Evolutionary conservation across 2,797 vertebrate genomes (phyloP), one percentile per base, ranked within the genome.

Genomic region (Oreonectes daqikongensis): DNA sequence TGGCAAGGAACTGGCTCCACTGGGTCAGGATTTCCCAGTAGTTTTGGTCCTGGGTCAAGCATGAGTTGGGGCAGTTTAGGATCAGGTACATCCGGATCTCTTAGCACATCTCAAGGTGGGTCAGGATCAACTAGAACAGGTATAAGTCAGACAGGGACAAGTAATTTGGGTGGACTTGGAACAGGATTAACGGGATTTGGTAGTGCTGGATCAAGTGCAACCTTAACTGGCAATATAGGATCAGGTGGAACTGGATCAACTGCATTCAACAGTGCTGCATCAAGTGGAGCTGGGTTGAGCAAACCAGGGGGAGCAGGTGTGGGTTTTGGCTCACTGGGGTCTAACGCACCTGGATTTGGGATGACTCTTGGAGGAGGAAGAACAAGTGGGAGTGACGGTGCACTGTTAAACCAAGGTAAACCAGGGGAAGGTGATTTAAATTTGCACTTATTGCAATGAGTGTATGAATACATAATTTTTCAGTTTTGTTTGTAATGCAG

Each of bases 391-490:
- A 28, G 1, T 18, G 80, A 75, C 15, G 28, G 10, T 2, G 20
- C 52, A 18, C 9, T 79, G 4, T 89, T 83, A 89, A 82, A 53
- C 72, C 24, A 26, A 71, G 73, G 22, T n/a, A 46, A 52, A 40
- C 1, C 42, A 50, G 2, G 3, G 38, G 50, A 15, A 46, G 18
- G 46, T 42, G 59, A 8, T 46, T 5, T 55, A 30, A 38, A 0
- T n/a, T 15, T 50, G 59, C 17, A 73, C 4, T 26, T 66, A 35
- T 9, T 15, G 26, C 28, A 59, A 40, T 26, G 22, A 2, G 5
- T 30, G 18, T 30, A 24, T 59, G 17, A 59, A 44, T 20, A 55
- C 28, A 20, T n/a, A 2, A 44, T 11, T 42, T n/a, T 24, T 0
- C 0, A 24, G 17, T 57, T 20, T 26, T 2, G 7, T 52, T 44